Percentiles rank a stretch among this genome's conserved stretches.
These are phyloP conservation scores for Oryzias sinensis DNA, from an alignment of 2,797 vertebrate species.

Conservation along the genomic window DNA sequence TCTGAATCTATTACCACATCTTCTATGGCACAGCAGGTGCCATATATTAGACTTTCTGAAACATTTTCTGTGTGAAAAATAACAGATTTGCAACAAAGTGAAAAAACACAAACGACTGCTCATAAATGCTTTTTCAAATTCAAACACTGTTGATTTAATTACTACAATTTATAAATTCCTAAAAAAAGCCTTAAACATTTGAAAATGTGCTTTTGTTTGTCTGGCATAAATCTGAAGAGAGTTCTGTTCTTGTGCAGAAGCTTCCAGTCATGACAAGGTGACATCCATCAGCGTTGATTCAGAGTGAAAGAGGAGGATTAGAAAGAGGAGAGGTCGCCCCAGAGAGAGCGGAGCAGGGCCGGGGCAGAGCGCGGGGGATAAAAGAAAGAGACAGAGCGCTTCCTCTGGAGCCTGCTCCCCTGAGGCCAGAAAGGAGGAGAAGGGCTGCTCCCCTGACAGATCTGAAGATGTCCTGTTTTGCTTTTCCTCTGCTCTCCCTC, in stretches of 20 bases:
- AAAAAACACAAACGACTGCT: too few species aligned
- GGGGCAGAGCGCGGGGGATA: constrained; percentile 51
- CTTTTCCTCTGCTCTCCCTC: constrained; percentile 76
- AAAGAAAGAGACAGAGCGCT: constrained; percentile 64
- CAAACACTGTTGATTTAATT: not conserved
- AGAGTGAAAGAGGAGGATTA: constrained; percentile 42
- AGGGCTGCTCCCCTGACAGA: constrained; percentile 78
- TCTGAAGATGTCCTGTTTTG: constrained; percentile 84
- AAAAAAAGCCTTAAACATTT: constrained; percentile 8
- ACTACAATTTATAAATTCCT: not conserved
- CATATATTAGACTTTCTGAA: too few species aligned
- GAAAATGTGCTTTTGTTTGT: not conserved
- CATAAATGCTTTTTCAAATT: too few species aligned
- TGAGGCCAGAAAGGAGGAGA: constrained; percentile 70
- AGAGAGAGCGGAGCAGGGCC: constrained; percentile 50
- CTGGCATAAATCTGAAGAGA: too few species aligned
- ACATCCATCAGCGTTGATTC: constrained; percentile 42
- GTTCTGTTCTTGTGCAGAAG: constrained; percentile 12
- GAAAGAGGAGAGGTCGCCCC: constrained; percentile 38
- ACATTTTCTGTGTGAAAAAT: too few species aligned
- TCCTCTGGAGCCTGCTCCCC: constrained; percentile 73
- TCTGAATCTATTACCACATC: too few species aligned
- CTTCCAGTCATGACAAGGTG: constrained; percentile 33
- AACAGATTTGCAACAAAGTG: too few species aligned
- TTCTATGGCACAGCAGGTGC: too few species aligned